Percentiles rank a stretch among this genome's conserved stretches.
Evolutionary conservation across 2,888 invertebrate genomes (phyloP).

Genomic region (Scrobipalpa costella): DNA sequence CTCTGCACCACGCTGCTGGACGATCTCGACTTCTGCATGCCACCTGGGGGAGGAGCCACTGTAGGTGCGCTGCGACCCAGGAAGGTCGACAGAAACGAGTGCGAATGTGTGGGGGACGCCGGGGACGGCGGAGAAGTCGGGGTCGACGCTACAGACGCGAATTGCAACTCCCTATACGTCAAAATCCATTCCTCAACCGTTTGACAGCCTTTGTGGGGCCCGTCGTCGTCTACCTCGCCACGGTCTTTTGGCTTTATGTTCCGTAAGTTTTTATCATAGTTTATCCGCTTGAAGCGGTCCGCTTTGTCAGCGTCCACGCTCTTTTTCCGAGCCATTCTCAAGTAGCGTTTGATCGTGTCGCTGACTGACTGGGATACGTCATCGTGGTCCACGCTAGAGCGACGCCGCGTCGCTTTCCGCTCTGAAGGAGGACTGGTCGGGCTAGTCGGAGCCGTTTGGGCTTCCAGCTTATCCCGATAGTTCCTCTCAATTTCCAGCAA

Average conservation of each 20-base stretch:
- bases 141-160: slow-evolving; percentile 64
- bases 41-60: slow-evolving; percentile 78
- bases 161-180: slow-evolving; percentile 65
- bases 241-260: slow-evolving; percentile 91
- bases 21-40: slow-evolving; percentile 95
- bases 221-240: slow-evolving; percentile 90
- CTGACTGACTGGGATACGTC: slow-evolving; percentile 93
- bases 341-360: slow-evolving; percentile 92
- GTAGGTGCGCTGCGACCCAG: slow-evolving; percentile 63
- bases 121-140: slow-evolving; percentile 80
- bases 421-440: slow-evolving; percentile 68
- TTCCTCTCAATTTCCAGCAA: slow-evolving; percentile 74
- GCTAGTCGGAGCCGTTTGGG: slow-evolving; percentile 66
- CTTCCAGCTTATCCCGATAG: slow-evolving; percentile 68
- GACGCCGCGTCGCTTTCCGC: slow-evolving; percentile 77
- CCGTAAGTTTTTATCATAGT: slow-evolving; percentile 91
- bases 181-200: slow-evolving; percentile 89
- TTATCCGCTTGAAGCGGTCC: slow-evolving; percentile 92
- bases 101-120: slow-evolving; percentile 71
- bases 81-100: slow-evolving; percentile 68
- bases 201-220: slow-evolving; percentile 87
- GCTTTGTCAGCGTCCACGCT: slow-evolving; percentile 90
- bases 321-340: slow-evolving; percentile 93
- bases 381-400: slow-evolving; percentile 91
- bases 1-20: slow-evolving; percentile 93